These are phyloP conservation scores for Tachystola acroxantha DNA, from an alignment of 2,888 invertebrate genomes.

Conservation along the genomic window DNA sequence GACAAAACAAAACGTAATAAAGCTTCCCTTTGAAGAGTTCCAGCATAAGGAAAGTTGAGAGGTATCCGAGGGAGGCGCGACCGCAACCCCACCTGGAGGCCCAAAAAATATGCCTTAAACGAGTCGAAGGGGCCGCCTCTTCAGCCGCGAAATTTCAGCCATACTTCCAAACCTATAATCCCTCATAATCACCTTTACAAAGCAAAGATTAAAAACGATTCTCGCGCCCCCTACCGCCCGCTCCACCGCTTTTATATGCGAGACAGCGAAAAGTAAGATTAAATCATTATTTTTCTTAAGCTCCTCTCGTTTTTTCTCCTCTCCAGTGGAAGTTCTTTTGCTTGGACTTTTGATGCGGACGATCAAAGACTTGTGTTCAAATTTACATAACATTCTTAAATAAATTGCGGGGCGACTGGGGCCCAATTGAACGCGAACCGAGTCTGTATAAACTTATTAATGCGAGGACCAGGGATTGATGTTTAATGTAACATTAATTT, in stretches of 20 bases:
- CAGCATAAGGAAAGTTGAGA: conserved; percentile 69
- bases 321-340: conserved; percentile 66
- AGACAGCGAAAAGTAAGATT: conserved; percentile 76
- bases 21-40: conserved; percentile 66
- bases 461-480: conserved; percentile 54
- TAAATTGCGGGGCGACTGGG: conserved; percentile 58
- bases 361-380: conserved; percentile 78
- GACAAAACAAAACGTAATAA: conserved; percentile 62
- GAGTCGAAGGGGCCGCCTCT: conserved; percentile 57
- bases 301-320: conserved; percentile 69
- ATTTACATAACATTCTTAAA: conserved; percentile 79
- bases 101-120: conserved; percentile 72
- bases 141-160: conserved; percentile 73
- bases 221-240: conserved; percentile 60
- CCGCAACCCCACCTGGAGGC: conserved; percentile 64
- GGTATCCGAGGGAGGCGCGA: conserved; percentile 49
- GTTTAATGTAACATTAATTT: conserved; percentile 69
- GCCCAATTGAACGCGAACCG: conserved; percentile 41
- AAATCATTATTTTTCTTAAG: conserved; percentile 80
- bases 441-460: conserved; percentile 66
- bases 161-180: conserved; percentile 80
- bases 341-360: conserved; percentile 76
- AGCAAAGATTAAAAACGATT: conserved; percentile 80
- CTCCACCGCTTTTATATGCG: conserved; percentile 70
- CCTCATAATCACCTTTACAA: conserved; percentile 80